Base-by-base conservation (phyloP, 2,888 invertebrate genomes). In the Acanthosoma haemorrhoidale region DNA sequence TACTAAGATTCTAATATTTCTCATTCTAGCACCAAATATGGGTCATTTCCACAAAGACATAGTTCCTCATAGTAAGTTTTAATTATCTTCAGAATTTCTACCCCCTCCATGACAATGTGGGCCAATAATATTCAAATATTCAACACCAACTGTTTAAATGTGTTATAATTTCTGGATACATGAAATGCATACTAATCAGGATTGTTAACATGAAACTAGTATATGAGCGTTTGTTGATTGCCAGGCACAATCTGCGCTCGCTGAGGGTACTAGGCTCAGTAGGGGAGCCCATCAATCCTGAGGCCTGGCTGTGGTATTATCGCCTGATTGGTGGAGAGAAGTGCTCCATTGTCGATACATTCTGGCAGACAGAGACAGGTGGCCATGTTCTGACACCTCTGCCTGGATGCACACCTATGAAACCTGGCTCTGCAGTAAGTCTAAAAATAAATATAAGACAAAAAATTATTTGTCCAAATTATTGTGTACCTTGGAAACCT, bases 311-410 rank as follows among this genome's bases (percentile, higher is more conserved):
- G 61, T 98, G 97, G 97, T 97, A 96, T 80, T 90, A 95, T 80
- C 85, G 88, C 75, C 78, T 88, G 32, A 86, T 96, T 29, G 96
- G 96, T 4, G 85, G 87, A 72, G 86, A 87, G 59, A 87, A 86
- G 74, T 94, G 94, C 81, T 93, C 96, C 69, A 91, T 99, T 77
- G 94, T 92, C 0, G 99, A 99, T 79, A 99, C 99, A 0, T 99
- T 96, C 82, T 99, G 98, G 98, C 99, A 99, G 83, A 99, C 99
- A 0, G 99, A 99, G 84, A 99, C 98, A 4, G 98, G 98, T 8
- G 98, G 98, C 0, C 97, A 98, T 82, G 93, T 97, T 18, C 85
- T 99, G 59, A 96, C 97, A 36, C 94, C 97, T 34, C 81, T 99
- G 64, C 98, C 99, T 0, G 97, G 96, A 18, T 94, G 94, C 18